A percentile compares a stretch with the other conserved stretches of the same genome.
phyloP scores from a whole-genome alignment of 2,888 invertebrate genomes.

The Romanomermis culicivorax region DNA sequence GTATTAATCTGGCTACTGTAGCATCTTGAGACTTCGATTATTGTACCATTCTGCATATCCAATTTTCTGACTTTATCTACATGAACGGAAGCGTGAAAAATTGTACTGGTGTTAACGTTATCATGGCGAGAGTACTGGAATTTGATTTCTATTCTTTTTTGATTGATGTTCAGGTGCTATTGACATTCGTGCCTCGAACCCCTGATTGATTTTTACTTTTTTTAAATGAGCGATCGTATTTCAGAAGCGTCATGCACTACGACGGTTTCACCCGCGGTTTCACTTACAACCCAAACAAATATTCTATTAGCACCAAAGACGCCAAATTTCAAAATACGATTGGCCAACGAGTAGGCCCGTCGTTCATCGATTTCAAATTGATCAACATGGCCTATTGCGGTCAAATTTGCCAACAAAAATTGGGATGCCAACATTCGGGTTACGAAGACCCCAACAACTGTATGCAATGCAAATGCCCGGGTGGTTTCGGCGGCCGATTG shows the following conservation, averaged over 20 bases:
- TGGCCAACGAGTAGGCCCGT: conserved; percentile 24
- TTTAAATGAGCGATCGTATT: too few species aligned
- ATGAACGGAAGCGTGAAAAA: too few species aligned
- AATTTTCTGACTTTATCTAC: too few species aligned
- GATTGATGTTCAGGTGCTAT: too few species aligned
- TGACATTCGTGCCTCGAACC: too few species aligned
- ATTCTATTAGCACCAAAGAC: conserved; percentile 5
- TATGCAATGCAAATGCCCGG: conserved; percentile 19
- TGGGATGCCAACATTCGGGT: conserved; percentile 17
- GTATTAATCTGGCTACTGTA: too few species aligned
- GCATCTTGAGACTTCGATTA: too few species aligned
- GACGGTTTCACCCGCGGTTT: conserved; percentile 13
- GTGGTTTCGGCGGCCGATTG: conserved; percentile 19
- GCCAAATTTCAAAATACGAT: conserved; percentile 6
- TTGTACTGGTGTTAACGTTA: too few species aligned
- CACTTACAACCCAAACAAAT: neutral
- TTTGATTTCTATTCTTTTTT: too few species aligned
- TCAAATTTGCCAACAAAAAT: neutral
- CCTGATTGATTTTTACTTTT: too few species aligned
- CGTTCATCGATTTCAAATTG: conserved; percentile 21
- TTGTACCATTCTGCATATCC: too few species aligned
- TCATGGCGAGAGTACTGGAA: too few species aligned
- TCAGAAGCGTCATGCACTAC: conserved; percentile 23
- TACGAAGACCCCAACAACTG: conserved; percentile 25
- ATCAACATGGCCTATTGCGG: conserved; percentile 10